These are phyloP conservation scores for Rhegmatorhina hoffmannsi DNA, from an alignment of 2,113 vertebrate genomes.

Conservation along the genomic window DNA sequence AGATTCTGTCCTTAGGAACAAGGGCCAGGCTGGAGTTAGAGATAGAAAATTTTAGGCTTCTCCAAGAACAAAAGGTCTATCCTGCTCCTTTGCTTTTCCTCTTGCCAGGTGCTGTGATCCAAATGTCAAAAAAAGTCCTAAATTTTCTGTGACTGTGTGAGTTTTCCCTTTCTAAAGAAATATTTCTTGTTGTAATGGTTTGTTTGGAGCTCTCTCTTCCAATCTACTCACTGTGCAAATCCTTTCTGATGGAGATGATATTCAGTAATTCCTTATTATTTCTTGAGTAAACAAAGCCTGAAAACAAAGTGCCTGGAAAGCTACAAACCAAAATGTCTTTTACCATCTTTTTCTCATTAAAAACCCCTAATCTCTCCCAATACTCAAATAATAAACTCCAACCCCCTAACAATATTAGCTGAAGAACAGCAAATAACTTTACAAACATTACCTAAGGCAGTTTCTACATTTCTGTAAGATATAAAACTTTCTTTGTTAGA, in stretches of 20 bases:
- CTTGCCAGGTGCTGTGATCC: not conserved
- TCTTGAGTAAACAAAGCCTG: not conserved
- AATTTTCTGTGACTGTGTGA: not conserved
- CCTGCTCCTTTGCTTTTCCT: not conserved
- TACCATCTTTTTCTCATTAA: not conserved
- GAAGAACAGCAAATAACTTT: not conserved
- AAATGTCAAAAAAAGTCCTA: not conserved
- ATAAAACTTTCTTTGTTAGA: not conserved
- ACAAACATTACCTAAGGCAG: not conserved
- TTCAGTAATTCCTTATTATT: not conserved
- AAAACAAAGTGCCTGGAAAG: slow-evolving; percentile 11
- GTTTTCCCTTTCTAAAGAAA: not conserved
- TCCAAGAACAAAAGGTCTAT: not conserved
- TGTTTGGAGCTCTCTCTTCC: not conserved
- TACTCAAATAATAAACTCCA: not conserved
- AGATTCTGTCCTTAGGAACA: slow-evolving; percentile 26
- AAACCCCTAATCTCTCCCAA: not conserved
- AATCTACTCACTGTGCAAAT: not conserved
- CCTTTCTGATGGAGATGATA: not conserved
- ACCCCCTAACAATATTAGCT: not conserved
- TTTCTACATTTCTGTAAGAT: not conserved
- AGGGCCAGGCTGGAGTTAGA: not conserved
- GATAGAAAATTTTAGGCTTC: not conserved
- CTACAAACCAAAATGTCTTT: not conserved
- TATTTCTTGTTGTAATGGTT: not conserved